Percentiles rank a stretch among this genome's conserved stretches.
phyloP scores from a whole-genome alignment of 2,113 vertebrate species.

The Hymenochirus boettgeri region DNA sequence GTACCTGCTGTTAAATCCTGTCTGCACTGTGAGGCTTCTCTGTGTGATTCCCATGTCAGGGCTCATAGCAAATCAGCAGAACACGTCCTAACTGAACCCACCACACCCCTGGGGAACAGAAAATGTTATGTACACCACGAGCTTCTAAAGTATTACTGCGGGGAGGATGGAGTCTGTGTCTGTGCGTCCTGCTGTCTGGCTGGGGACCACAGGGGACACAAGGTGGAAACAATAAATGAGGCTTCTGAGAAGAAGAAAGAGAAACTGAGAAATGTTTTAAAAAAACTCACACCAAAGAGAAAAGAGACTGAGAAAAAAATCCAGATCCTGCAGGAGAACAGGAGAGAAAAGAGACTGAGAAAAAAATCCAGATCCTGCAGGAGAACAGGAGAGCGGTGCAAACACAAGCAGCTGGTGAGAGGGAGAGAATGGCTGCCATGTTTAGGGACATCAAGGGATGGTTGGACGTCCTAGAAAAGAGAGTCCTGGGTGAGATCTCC shows the following conservation, averaged over 20 bases:
- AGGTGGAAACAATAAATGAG: slow-evolving; percentile 12
- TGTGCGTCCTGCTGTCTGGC: slow-evolving; percentile 17
- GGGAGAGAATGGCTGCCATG: not conserved
- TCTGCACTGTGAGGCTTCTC: slow-evolving; percentile 18
- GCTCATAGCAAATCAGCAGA: too few species aligned
- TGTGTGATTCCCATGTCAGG: not conserved
- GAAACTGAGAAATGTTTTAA: slow-evolving; percentile 4
- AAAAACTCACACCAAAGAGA: not conserved
- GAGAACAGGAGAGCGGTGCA: not conserved
- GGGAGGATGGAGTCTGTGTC: too few species aligned
- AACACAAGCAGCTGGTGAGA: not conserved
- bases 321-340: not conserved
- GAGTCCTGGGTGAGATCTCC: slow-evolving; percentile 13
- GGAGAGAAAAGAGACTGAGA: not conserved
- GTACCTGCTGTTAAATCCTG: slow-evolving; percentile 12
- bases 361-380: not conserved
- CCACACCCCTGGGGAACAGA: too few species aligned
- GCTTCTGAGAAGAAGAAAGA: slow-evolving; percentile 26
- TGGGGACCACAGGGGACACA: not conserved
- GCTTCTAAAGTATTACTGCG: too few species aligned
- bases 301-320: not conserved
- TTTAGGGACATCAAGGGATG: not conserved
- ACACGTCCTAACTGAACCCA: too few species aligned
- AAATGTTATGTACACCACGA: too few species aligned
- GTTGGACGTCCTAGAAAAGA: slow-evolving; percentile 15